These are phyloP conservation scores for Oceanodroma leucorhoa DNA, from an alignment of 2,797 vertebrate genomes.

Conservation along the genomic window DNA sequence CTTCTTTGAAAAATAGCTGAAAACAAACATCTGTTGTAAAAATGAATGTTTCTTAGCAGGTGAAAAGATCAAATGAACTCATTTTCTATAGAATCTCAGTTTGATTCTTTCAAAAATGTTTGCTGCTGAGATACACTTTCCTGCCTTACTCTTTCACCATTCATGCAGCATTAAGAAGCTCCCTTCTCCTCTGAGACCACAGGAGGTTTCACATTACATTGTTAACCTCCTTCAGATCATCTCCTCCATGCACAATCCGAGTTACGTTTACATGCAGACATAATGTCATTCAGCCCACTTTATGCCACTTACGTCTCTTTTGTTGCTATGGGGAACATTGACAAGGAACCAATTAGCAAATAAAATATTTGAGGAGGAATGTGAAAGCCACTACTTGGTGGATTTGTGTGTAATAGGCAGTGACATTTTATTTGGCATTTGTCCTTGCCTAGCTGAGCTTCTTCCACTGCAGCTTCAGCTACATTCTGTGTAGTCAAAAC, in stretches of 20 bases:
- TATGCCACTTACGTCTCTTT: slow-evolving; percentile 15
- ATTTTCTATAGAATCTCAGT: neutral
- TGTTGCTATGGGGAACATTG: slow-evolving; percentile 47
- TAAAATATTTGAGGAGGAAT: slow-evolving; percentile 7
- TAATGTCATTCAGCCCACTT: slow-evolving; percentile 39
- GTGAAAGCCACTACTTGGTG: neutral
- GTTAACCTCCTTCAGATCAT: slow-evolving; percentile 29
- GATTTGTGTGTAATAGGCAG: neutral
- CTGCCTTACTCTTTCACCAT: neutral
- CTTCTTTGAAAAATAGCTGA: neutral
- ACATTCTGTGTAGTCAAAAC: neutral
- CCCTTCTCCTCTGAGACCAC: neutral
- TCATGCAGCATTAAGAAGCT: neutral
- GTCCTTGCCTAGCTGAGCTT: neutral
- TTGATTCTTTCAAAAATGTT: neutral
- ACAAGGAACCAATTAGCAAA: slow-evolving; percentile 50
- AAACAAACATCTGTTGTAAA: neutral
- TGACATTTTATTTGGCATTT: slow-evolving; percentile 18
- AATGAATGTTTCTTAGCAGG: neutral
- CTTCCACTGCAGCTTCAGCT: neutral
- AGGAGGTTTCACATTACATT: slow-evolving; percentile 4
- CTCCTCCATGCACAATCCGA: neutral
- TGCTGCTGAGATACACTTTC: neutral
- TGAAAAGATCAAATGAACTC: neutral
- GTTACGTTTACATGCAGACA: slow-evolving; percentile 14